Base-by-base conservation (phyloP, 2,888 invertebrate genomes). In the Chouioia cunea region DNA sequence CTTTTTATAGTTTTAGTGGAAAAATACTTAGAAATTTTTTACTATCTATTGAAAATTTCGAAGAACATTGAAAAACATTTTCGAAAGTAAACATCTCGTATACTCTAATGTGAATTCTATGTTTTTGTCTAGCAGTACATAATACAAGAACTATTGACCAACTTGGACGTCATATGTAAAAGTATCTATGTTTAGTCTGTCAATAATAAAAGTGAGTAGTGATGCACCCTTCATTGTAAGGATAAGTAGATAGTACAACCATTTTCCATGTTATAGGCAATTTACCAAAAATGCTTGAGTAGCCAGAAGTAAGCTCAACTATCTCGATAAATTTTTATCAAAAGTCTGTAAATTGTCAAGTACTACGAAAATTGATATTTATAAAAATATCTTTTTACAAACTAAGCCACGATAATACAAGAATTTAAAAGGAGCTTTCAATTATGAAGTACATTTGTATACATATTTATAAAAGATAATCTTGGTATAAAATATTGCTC, bases 271-370 rank as follows among this genome's bases (percentile, higher is more conserved):
- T 65, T 46, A 57, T 62, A 69, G 58, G 52, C 46, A 63, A 57
- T 60, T 72, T 72, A 69, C 68, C 72, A 73, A 73, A 73, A 73
- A 73, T 69, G 65, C 68, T 69, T 66, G 57, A 23, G 10, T 62
- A 65, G 53, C 65, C 65, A 18, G 47, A 65, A 68, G 68, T 64
- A 54, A 68, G 60, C 67, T 68, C 64, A 69, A 65, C 59, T 2
- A 43, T 57, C 43, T 66, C 60, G 18, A 6, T 54, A 47, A 43
- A 14, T 18, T 63, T 23, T 59, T n/a, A 23, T 53, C 20, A 44
- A 20, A 46, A 22, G 3, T 8, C 23, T 56, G 16, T 44, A 57
- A 56, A n/a, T 43, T 27, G 6, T 27, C 15, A 36, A 56, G 36
- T 47, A 44, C 50, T 56, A 64, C 64, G 58, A 71, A 71, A 68